phyloP scores from a whole-genome alignment of 2,888 invertebrate species.

The Drosophila merina region DNA sequence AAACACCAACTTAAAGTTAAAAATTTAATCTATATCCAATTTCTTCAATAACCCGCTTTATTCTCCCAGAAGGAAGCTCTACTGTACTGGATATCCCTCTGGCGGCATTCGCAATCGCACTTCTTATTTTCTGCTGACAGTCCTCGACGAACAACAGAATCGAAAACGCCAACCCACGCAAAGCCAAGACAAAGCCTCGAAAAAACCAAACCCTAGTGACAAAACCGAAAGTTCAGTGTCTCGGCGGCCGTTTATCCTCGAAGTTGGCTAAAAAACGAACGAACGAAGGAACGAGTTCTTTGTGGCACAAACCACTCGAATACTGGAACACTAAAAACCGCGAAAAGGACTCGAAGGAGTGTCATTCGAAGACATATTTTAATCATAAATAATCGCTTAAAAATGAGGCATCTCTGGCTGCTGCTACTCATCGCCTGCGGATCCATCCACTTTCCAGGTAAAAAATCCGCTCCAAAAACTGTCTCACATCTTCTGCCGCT shows the following conservation, averaged over 20 bases:
- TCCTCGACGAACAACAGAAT: slow-evolving; percentile 41
- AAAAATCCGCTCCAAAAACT: background rate
- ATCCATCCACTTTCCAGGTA: slow-evolving; percentile 59
- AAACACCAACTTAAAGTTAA: background rate
- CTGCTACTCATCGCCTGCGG: slow-evolving; percentile 56
- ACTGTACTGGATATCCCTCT: slow-evolving; percentile 36
- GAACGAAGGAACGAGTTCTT: slow-evolving; percentile 57
- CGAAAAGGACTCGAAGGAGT: slow-evolving; percentile 30
- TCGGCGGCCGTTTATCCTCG: slow-evolving; percentile 55
- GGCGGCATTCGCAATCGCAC: slow-evolving; percentile 21
- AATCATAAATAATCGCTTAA: slow-evolving; percentile 23
- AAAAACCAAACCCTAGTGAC: slow-evolving; percentile 27
- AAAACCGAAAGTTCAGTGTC: slow-evolving; percentile 57
- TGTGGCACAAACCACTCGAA: slow-evolving; percentile 12
- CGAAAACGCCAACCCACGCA: slow-evolving; percentile 62
- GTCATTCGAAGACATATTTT: slow-evolving; percentile 18
- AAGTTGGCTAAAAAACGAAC: slow-evolving; percentile 20
- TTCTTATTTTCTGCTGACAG: slow-evolving; percentile 31
- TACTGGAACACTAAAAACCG: slow-evolving; percentile 7
- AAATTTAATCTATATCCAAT: background rate
- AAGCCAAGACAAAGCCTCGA: slow-evolving; percentile 31
- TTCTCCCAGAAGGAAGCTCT: background rate
- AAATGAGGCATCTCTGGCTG: slow-evolving; percentile 62
- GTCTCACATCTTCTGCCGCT: slow-evolving; percentile 29
- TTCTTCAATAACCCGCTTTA: background rate